A percentile compares a stretch with the other conserved stretches of the same genome.
phyloP scores from a whole-genome alignment of 1,140 invertebrate genomes.

The Leptonema lineaticorne region DNA sequence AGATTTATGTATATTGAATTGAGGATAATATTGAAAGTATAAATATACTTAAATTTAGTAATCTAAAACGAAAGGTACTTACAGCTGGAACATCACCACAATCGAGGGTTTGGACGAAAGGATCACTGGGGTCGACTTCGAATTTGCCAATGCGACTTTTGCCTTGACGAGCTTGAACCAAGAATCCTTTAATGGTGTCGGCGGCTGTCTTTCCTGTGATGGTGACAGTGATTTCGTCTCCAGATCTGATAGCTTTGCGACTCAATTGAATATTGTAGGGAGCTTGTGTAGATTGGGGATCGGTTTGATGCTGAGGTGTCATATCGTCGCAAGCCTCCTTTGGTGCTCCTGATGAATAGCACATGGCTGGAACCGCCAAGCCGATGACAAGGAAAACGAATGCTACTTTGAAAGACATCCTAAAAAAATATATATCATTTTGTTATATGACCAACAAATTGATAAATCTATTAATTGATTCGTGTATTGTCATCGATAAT shows the following conservation, averaged over 20 bases:
- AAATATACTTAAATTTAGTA: neutral
- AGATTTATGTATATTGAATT: too few species aligned
- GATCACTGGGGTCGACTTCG: slow-evolving; percentile 46
- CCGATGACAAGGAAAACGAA: slow-evolving; percentile 44
- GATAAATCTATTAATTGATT: too few species aligned
- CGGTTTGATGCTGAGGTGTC: slow-evolving; percentile 54
- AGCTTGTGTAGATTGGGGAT: slow-evolving; percentile 47
- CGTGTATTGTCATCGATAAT: too few species aligned
- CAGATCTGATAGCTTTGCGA: slow-evolving; percentile 47
- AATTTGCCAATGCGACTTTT: slow-evolving; percentile 54
- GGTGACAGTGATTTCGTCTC: slow-evolving; percentile 45
- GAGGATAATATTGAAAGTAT: neutral
- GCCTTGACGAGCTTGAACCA: slow-evolving; percentile 55
- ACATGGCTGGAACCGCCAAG: slow-evolving; percentile 45
- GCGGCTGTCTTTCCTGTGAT: slow-evolving; percentile 48
- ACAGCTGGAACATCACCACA: slow-evolving; percentile 50
- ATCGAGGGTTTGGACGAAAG: slow-evolving; percentile 50
- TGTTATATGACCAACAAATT: too few species aligned
- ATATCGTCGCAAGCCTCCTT: slow-evolving; percentile 54
- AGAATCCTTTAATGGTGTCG: slow-evolving; percentile 56
- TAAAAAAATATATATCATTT: too few species aligned
- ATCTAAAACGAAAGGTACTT: slow-evolving; percentile 42
- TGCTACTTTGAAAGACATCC: slow-evolving; percentile 45
- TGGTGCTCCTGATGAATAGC: slow-evolving; percentile 54
- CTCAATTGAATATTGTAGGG: slow-evolving; percentile 55